Evolutionary conservation across 2,113 vertebrate genomes (phyloP).

Genomic region (Hippocampus barbouri): DNA sequence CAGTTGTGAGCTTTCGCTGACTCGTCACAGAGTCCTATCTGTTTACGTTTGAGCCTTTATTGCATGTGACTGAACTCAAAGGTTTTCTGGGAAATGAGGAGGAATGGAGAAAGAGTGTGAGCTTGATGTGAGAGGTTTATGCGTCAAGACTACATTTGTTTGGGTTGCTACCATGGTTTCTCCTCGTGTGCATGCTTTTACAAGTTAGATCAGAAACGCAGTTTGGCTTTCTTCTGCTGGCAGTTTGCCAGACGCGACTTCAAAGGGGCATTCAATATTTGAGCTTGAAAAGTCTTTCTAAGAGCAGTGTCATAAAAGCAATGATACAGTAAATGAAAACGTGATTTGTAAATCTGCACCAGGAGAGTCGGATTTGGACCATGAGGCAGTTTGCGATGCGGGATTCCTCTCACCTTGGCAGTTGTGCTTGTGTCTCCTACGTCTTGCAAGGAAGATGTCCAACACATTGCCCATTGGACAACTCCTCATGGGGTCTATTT

Average conservation of each 20-base stretch:
- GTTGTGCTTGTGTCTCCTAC: neutral
- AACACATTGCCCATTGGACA: conserved; percentile 8
- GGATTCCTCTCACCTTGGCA: conserved; percentile 1
- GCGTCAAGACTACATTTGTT: conserved; percentile 6
- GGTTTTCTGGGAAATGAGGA: conserved; percentile 45
- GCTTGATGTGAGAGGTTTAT: conserved; percentile 15
- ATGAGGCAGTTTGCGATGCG: conserved; percentile 1
- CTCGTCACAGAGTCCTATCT: conserved; percentile 37
- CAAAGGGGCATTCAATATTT: conserved; percentile 30
- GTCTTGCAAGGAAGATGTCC: conserved; percentile 17
- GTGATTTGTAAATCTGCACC: conserved; percentile 12
- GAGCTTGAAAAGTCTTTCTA: conserved; percentile 28
- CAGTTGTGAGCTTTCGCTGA: conserved; percentile 27
- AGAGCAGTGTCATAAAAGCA: conserved; percentile 19
- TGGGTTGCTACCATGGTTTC: conserved; percentile 6
- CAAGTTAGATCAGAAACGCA: neutral
- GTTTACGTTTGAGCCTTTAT: conserved; percentile 48
- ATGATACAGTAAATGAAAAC: conserved; percentile 8
- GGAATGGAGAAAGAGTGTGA: conserved; percentile 16
- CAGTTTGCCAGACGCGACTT: conserved; percentile 17
- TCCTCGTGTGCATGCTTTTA: neutral
- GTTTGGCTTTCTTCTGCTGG: conserved; percentile 12
- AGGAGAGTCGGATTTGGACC: conserved; percentile 1
- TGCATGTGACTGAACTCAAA: conserved; percentile 50
- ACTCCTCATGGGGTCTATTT: conserved; percentile 14